phyloP scores from a whole-genome alignment of 2,888 invertebrate genomes.

The Drosophila siamana region DNA sequence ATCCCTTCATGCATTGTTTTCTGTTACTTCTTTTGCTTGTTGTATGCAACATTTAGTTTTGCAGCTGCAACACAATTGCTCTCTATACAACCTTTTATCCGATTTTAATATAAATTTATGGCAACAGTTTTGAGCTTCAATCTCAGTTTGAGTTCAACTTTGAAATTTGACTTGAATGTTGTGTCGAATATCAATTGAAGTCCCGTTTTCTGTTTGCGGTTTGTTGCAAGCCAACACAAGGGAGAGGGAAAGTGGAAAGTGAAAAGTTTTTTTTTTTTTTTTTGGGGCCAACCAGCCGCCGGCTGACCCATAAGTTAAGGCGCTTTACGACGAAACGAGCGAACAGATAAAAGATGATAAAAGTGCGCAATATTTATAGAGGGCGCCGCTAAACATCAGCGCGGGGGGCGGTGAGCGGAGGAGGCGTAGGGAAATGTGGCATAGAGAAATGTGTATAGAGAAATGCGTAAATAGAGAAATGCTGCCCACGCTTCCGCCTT shows the following conservation, averaged over 20 bases:
- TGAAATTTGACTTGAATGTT: slow-evolving; percentile 8
- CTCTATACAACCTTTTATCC: background rate
- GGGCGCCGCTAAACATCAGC: slow-evolving; percentile 1
- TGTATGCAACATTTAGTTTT: background rate
- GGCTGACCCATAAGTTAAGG: slow-evolving; percentile 57
- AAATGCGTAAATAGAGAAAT: slow-evolving; percentile 46
- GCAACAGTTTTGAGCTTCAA: too few species aligned
- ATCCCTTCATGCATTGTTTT: too few species aligned
- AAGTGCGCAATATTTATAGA: slow-evolving; percentile 53
- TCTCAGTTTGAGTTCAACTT: background rate
- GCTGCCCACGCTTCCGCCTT: background rate
- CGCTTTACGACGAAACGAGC: slow-evolving; percentile 32
- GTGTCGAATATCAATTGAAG: slow-evolving; percentile 40
- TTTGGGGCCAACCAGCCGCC: slow-evolving; percentile 16
- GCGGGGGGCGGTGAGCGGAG: background rate
- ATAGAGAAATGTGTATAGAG: background rate
- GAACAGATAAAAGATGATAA: slow-evolving; percentile 43
- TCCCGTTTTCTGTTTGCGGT: slow-evolving; percentile 21
- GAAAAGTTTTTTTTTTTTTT: slow-evolving; percentile 31
- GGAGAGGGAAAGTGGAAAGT: slow-evolving; percentile 42
- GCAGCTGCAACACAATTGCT: background rate
- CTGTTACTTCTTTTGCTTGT: background rate
- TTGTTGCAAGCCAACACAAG: background rate
- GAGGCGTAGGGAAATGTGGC: background rate
- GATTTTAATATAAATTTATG: background rate